A percentile compares a stretch with the other conserved stretches of the same genome.
These are phyloP conservation scores for Atherinomorus stipes DNA, from an alignment of 2,113 vertebrate genomes.

Conservation along the genomic window DNA sequence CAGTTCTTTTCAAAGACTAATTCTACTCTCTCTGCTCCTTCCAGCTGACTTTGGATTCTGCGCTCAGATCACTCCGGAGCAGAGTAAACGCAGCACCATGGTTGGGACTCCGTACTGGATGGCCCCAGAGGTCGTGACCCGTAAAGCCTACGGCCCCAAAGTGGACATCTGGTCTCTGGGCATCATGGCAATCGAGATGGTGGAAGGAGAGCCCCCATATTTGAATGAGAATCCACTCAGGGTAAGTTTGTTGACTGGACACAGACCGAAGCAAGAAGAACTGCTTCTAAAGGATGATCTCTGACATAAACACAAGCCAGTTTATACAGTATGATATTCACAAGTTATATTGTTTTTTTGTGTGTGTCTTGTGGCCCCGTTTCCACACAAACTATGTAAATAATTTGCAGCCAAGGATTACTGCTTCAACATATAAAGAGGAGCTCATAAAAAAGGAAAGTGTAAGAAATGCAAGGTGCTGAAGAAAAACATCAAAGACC, in stretches of 20 bases:
- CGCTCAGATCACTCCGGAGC: conserved; percentile 97
- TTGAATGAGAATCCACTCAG: conserved; percentile 97
- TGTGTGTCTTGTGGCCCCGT: background rate
- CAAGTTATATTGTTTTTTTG: too few relatives aligned
- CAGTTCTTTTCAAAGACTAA: background rate
- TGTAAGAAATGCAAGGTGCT: too few relatives aligned
- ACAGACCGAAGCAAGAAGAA: background rate
- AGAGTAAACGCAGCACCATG: conserved; percentile 99
- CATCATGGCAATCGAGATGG: conserved; percentile 99
- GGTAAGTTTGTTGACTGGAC: conserved; percentile 77
- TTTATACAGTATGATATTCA: too few relatives aligned
- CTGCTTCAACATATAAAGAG: too few relatives aligned
- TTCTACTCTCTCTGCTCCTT: conserved; percentile 11
- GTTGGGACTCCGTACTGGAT: conserved; percentile 99
- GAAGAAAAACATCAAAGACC: too few relatives aligned
- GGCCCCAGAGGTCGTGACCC: conserved; percentile 95
- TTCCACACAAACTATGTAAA: too few relatives aligned
- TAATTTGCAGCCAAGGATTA: too few relatives aligned
- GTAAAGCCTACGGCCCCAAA: conserved; percentile 96
- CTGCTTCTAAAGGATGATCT: background rate
- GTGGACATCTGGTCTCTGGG: conserved; percentile 98
- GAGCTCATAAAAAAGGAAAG: too few relatives aligned
- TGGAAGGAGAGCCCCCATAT: conserved; percentile 96
- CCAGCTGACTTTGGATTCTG: conserved; percentile 98
- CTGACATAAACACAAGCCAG: too few relatives aligned